Evolutionary conservation across 2,113 vertebrate species (phyloP).

Genomic region (Petroica traversi): DNA sequence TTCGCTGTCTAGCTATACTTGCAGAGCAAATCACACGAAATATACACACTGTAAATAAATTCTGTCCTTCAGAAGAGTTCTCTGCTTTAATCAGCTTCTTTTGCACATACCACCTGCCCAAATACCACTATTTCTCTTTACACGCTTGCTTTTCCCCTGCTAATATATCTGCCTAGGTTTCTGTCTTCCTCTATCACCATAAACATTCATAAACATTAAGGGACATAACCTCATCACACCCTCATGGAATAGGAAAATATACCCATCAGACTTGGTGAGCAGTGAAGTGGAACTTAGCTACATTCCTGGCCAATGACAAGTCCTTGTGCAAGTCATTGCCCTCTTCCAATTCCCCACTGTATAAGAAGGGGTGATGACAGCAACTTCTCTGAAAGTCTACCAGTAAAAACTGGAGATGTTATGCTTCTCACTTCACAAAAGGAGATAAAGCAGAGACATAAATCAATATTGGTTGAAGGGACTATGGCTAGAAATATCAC

Average conservation of each 20-base stretch:
- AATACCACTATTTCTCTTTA: slow-evolving; percentile 8
- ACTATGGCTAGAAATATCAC: neutral
- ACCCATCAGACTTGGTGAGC: slow-evolving; percentile 8
- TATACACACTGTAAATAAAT: neutral
- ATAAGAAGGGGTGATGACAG: neutral
- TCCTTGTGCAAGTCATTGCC: neutral
- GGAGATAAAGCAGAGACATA: neutral
- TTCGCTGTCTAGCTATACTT: neutral
- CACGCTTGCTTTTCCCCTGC: neutral
- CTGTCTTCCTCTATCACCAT: slow-evolving; percentile 9
- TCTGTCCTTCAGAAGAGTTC: neutral
- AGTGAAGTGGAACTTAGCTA: slow-evolving; percentile 32
- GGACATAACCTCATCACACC: slow-evolving; percentile 47
- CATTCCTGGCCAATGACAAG: neutral
- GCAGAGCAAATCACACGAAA: neutral
- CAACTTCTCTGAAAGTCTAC: neutral
- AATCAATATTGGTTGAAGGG: neutral
- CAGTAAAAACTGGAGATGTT: neutral
- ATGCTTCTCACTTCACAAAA: neutral
- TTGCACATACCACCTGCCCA: neutral
- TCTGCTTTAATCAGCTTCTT: neutral
- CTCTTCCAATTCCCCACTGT: neutral
- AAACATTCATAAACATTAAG: slow-evolving; percentile 60
- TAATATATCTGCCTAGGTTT: slow-evolving; percentile 28
- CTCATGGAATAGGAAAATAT: neutral